Evolutionary conservation across 2,888 invertebrate genomes (phyloP), one percentile per base, ranked within the genome.

Genomic region (Tenthredo mesomela): DNA sequence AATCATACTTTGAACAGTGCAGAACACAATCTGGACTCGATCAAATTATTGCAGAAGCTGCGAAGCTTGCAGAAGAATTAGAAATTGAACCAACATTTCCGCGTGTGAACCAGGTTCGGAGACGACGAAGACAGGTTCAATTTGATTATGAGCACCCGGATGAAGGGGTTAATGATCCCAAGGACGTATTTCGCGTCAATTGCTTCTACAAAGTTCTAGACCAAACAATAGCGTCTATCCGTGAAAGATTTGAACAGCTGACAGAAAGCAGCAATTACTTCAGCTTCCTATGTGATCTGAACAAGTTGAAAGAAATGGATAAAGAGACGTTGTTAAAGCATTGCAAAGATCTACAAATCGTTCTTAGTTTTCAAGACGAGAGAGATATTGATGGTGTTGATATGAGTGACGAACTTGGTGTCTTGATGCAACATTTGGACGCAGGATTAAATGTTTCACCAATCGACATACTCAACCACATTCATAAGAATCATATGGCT

Each of bases 371-470:
- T 75, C 77, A 47, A 50, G 78, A 84, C 82, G 65, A 84, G 50
- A 50, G 47, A 70, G 85, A 86, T 70, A 84, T 85, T 47, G 82
- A 85, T 84, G 86, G 70, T 73, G 67, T 87, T 58, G 86, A 85
- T 78, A 82, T 86, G 77, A 67, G 85, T 84, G 84, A 85, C 54
- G 86, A 87, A 85, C 71, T 85, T 75, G 82, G 78, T 82, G 86
- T 73, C 33, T 77, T 84, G 71, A 37, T 84, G 84, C 58, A 58
- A 73, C 85, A 85, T 86, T 86, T 87, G 40, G 40, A 77, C 67
- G 77, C 84, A 85, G 77, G 73, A 86, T 67, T 37, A 78, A 71
- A 37, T 43, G 33, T 25, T 73, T 43, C 43, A 43, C 85, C 33
- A 85, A 50, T 29, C 71, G 29, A 80, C 25, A 67, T 85, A 15